Conservation (phyloP, 64 coral and sea anemone genomes). For the Stylophora pistillata region DNA sequence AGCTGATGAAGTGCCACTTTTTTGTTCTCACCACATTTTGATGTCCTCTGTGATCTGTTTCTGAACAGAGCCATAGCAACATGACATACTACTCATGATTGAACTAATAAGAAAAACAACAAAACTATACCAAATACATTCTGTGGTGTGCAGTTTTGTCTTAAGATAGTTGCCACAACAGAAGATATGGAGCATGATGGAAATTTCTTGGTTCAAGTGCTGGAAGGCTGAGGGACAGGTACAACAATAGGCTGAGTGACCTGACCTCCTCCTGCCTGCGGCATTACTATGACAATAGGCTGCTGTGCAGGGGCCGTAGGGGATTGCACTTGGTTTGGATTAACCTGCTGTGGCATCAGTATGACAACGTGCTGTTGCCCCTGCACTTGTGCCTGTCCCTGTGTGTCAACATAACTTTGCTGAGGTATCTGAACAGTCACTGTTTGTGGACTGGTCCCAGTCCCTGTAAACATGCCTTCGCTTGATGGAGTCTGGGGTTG, state of each 20-base stretch:
- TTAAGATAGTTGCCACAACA: too few relatives aligned
- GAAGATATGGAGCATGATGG: too few relatives aligned
- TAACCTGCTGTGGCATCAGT: conserved; percentile 84
- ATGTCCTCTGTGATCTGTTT: too few relatives aligned
- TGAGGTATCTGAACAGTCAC: conserved; percentile 75
- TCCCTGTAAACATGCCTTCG: background rate
- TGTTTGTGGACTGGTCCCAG: conserved; percentile 38
- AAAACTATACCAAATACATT: too few relatives aligned
- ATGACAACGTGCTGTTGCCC: conserved; percentile 80
- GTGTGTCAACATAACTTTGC: conserved; percentile 18
- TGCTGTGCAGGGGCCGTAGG: conserved; percentile 50
- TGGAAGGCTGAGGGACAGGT: conserved; percentile 70
- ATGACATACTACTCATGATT: too few relatives aligned
- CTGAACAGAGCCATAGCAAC: too few relatives aligned
- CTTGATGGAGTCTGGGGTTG: conserved; percentile 36
- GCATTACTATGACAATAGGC: conserved; percentile 94
- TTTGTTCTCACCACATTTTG: too few relatives aligned
- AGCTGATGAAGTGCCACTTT: too few relatives aligned
- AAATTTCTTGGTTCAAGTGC: conserved; percentile 11
- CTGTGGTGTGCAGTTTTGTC: too few relatives aligned
- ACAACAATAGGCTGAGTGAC: conserved; percentile 79
- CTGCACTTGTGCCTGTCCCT: conserved; percentile 17
- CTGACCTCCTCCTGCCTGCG: conserved; percentile 75
- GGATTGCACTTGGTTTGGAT: conserved; percentile 23
- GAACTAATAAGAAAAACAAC: too few relatives aligned